Evolutionary conservation across 2,797 vertebrate species (phyloP).

Genomic region (Hylomyscus alleni): DNA sequence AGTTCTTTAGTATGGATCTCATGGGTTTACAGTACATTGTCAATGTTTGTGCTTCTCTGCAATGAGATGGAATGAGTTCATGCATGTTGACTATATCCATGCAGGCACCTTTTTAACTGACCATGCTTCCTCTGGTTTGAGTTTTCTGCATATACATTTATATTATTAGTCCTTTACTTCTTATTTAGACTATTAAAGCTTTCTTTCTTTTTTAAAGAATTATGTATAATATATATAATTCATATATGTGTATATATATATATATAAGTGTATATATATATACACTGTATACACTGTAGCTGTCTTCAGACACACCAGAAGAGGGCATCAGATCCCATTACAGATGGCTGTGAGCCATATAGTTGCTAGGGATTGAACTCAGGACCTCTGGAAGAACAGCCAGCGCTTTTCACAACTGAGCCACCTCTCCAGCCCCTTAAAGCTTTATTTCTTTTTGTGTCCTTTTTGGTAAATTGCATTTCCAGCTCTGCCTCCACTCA

Average conservation of each 20-base stretch:
- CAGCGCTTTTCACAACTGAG: neutral
- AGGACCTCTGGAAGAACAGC: neutral
- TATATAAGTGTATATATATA: too few species aligned
- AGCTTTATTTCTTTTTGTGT: neutral
- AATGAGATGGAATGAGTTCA: slow-evolving; percentile 6
- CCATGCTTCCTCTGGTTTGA: neutral
- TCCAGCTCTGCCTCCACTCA: neutral
- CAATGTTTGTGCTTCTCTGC: neutral
- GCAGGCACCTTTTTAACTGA: neutral
- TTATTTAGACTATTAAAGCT: neutral
- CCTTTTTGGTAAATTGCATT: slow-evolving; percentile 42
- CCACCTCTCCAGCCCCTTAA: neutral
- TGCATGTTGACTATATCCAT: neutral
- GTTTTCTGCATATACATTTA: slow-evolving; percentile 9
- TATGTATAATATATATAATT: neutral
- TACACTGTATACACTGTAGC: neutral
- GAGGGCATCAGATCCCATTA: neutral
- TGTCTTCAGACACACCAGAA: neutral
- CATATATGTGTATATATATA: too few species aligned
- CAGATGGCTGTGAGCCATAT: neutral
- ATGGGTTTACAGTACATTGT: slow-evolving; percentile 7
- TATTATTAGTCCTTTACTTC: neutral
- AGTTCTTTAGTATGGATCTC: neutral
- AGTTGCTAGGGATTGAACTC: neutral
- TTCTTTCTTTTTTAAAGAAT: neutral